Conservation (phyloP, 2,888 invertebrate species). For the Eupeodes latifasciatus region DNA sequence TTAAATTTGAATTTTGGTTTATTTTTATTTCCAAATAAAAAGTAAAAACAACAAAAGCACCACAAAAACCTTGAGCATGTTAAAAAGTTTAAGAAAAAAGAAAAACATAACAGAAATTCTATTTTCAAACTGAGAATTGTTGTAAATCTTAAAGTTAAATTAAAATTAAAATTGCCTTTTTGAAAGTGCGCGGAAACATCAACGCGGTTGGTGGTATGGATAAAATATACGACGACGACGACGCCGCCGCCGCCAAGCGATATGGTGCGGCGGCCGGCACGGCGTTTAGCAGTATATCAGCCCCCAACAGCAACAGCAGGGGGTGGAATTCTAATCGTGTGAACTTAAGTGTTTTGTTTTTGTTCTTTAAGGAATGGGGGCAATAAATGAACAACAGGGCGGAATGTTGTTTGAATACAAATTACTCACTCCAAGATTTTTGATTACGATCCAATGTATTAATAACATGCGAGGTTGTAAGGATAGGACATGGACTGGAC, state of each 20-base stretch:
- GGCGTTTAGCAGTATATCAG: background rate
- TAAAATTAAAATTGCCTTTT: constrained; percentile 54
- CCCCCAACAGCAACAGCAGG: background rate
- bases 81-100: background rate
- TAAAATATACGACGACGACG: background rate
- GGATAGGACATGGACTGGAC: background rate
- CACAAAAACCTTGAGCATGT: constrained; percentile 44
- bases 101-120: constrained; percentile 53
- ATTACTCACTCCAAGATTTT: constrained; percentile 28
- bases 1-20: constrained; percentile 37
- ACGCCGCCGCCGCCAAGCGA: too few species aligned
- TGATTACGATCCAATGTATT: constrained; percentile 43
- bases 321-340: constrained; percentile 51
- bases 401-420: constrained; percentile 31
- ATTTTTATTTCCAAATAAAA: constrained; percentile 43
- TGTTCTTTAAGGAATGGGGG: constrained; percentile 27
- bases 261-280: too few species aligned
- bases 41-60: constrained; percentile 32
- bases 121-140: constrained; percentile 35
- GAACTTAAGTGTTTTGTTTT: constrained; percentile 44
- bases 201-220: background rate
- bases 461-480: constrained; percentile 18
- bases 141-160: constrained; percentile 50
- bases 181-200: constrained; percentile 1
- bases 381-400: constrained; percentile 46